Base-by-base conservation (phyloP, 2,113 vertebrate species). In the Saccopteryx bilineata region DNA sequence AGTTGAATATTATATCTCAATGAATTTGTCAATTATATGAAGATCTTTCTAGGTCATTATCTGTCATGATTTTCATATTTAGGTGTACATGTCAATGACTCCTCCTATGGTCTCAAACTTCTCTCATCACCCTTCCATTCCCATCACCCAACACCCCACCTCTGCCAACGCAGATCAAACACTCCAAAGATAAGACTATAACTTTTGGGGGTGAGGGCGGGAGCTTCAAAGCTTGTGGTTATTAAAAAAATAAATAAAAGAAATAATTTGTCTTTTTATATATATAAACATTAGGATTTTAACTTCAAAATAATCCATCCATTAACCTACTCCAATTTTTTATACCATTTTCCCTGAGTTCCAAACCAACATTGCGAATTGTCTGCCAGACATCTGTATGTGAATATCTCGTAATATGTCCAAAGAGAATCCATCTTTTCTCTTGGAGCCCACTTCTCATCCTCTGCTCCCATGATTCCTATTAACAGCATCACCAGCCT, bases 371-470 rank as follows among this genome's bases (percentile, higher is more conserved):
- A 83, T 84, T 86, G 87, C 72, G 39, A 91, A 23, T 7, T 83
- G 54, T 50, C 82, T 91, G 91, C 86, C 92, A 96, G 79, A 97
- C 94, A 97, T 95, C 94, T 97, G 97, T 50, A 76, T 60, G 54
- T 18, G 33, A 90, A 52, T n/a, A 48, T 21, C 85, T 94, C 75
- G 50, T 58, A 94, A 94, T 23, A 75, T 52, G 48, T 91, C 96
- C 95, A 91, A 72, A 92, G 58, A 96, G 82, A 91, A 93, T n/a
- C 66, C 48, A 85, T 69, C n/a, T 91, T 86, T 87, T 65, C 81
- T 95, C 60, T 85, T 87, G 82, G 89, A 96, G 69, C 12, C 86
- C 46, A 18, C 26, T 86, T 91, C 39, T 72, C 74, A 79, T 87
- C 50, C 46, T 5, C 75, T 76, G 63, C 6, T 96, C 92, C 87